Base-by-base conservation (phyloP, 2,113 vertebrate genomes). In the Lophius piscatorius region DNA sequence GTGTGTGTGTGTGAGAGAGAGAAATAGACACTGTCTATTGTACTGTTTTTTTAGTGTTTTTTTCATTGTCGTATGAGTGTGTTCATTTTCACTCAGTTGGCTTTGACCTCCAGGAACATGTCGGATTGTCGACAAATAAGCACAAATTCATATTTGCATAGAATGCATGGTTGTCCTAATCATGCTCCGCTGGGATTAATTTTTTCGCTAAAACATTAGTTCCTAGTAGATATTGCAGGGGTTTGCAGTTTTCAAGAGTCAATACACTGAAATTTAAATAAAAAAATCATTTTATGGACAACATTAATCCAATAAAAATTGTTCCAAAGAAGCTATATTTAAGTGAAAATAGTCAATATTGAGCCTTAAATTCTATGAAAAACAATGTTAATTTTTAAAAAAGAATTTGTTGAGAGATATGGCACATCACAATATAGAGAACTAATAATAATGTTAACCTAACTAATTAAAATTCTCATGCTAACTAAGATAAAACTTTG, bases 251-350 rank as follows among this genome's bases (percentile, higher is more conserved):
- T 80, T 63, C 20, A 41, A 22, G 39, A 64, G 50, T 56, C 31
- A 47, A 36, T 20, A 34, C 34, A 48, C 50, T 26, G 22, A 49
- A 60, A 54, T 47, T 31, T 29, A 70, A 61, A 72, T 78, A 68
- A 78, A 74, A 77, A 63, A 28, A 28, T 28, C 26, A 4, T 28
- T 28, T 28, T 28, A 4, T 28, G 60, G 66, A 67, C 33, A 35
- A 14, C 44, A 38, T 51, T 82, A 78, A 80, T 45, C 74, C 79
- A 70, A 49, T 70, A 72, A 79, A 74, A 76, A 62, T 29, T 68
- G 67, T 31, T 31, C 11, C 26, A 28, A 28, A 28, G 62, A 55
- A 23, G 68, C 74, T 63, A 84, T 67, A 76, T 78, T 74, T 70
- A 54, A 66, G 23, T 66, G 55, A 17, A 18, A 21, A 10, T 3